A percentile compares a stretch with the other conserved stretches of the same genome.
Evolutionary conservation across 2,113 vertebrate species (phyloP).

Genomic region (Nettapus auritus): DNA sequence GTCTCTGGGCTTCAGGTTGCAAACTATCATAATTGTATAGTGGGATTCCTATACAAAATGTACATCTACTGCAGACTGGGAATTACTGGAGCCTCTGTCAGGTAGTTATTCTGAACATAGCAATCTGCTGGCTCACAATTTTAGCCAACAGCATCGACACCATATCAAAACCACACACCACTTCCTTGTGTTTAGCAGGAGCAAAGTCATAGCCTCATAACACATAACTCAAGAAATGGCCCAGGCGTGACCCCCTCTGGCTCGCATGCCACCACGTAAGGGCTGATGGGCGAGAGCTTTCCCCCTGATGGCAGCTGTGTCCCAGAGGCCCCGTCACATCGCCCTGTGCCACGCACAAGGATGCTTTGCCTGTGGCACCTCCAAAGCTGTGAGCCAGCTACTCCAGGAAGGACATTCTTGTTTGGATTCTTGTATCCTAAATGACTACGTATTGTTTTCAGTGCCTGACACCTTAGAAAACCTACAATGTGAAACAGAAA

Average conservation of each 20-base stretch:
- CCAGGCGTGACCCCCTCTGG: background rate
- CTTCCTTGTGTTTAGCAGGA: background rate
- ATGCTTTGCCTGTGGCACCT: background rate
- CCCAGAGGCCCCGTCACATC: background rate
- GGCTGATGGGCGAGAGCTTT: background rate
- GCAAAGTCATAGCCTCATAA: background rate
- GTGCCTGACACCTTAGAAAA: background rate
- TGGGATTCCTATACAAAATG: background rate
- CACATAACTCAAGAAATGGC: background rate
- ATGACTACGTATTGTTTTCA: background rate
- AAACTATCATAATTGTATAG: background rate
- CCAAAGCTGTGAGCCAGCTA: background rate
- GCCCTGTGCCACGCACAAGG: fast-evolving
- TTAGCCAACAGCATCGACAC: background rate
- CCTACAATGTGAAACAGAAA: background rate
- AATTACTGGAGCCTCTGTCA: background rate
- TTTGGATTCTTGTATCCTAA: background rate
- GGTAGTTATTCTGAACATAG: background rate
- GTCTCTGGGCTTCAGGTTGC: background rate
- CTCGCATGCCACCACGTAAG: background rate
- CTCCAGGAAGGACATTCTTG: background rate
- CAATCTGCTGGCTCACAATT: background rate
- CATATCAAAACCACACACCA: background rate
- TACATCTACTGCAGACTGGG: background rate
- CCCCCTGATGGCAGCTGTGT: background rate